phyloP scores from a whole-genome alignment of 2,888 invertebrate species.

The Thysanoteuthis rhombus region DNA sequence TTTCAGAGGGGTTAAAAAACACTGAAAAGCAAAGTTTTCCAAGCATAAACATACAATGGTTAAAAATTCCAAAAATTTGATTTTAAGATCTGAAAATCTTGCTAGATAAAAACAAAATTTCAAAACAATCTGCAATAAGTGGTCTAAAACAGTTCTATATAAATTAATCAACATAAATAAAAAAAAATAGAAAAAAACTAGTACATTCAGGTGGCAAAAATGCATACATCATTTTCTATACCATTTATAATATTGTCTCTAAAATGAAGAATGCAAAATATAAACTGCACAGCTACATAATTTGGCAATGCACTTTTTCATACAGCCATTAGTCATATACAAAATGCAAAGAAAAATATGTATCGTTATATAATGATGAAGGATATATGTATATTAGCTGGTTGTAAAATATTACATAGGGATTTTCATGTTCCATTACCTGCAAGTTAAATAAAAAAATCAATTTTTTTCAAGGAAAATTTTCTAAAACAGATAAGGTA shows the following conservation, averaged over 20 bases:
- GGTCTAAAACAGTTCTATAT: conserved; percentile 12
- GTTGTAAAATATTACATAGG: background rate
- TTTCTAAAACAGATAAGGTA: conserved; percentile 12
- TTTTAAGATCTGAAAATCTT: background rate
- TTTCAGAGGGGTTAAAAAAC: background rate
- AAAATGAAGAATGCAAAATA: background rate
- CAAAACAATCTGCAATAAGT: background rate
- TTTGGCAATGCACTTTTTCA: conserved; percentile 12
- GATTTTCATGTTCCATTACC: background rate
- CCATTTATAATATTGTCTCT: background rate
- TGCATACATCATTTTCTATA: conserved; percentile 12
- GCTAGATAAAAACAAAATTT: background rate
- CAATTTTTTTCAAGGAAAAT: background rate
- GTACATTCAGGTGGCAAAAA: background rate
- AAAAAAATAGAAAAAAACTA: background rate
- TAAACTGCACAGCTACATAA: background rate
- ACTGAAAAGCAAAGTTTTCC: background rate
- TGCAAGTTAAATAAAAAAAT: background rate
- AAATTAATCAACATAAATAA: background rate
- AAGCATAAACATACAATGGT: background rate
- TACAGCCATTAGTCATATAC: background rate
- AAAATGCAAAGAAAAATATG: background rate
- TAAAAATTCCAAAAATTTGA: background rate
- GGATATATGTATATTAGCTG: background rate
- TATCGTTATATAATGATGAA: background rate